A percentile compares a stretch with the other conserved stretches of the same genome.
Evolutionary conservation across 2,797 vertebrate species (phyloP).

Genomic region (Xerus rutilus): DNA sequence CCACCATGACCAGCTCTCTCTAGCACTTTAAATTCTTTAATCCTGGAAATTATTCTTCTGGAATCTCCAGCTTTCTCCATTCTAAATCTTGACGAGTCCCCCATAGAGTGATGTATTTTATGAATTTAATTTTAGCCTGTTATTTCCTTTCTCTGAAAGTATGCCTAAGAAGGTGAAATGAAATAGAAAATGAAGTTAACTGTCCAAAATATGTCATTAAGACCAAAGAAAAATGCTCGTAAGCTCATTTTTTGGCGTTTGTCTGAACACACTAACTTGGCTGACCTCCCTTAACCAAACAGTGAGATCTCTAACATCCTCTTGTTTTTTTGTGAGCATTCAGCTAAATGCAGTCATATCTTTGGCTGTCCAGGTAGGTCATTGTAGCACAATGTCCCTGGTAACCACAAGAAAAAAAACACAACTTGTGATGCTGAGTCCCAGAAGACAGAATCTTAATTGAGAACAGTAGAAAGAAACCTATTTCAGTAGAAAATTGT

Average conservation of each 20-base stretch:
- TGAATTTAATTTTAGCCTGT: constrained; percentile 36
- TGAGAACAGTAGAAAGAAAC: constrained; percentile 53
- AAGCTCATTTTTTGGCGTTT: background rate
- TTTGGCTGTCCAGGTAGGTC: background rate
- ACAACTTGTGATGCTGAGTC: constrained; percentile 9
- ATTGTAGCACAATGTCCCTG: background rate
- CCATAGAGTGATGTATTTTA: background rate
- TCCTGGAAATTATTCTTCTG: background rate
- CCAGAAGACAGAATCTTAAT: constrained; percentile 55
- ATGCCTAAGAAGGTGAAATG: constrained; percentile 8
- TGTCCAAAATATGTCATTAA: constrained; percentile 30
- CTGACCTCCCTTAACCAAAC: background rate
- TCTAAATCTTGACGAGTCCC: background rate
- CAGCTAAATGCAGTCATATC: background rate
- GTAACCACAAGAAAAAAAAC: constrained; percentile 32
- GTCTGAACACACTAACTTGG: background rate
- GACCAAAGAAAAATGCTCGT: background rate
- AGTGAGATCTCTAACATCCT: background rate
- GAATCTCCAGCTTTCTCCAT: background rate
- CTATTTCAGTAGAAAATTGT: constrained; percentile 30
- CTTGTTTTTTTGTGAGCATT: background rate
- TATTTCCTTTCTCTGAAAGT: background rate
- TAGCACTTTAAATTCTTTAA: background rate
- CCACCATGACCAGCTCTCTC: background rate
- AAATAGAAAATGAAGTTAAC: background rate